Base-by-base conservation (phyloP, 2,113 vertebrate genomes). In the Bufo gargarizans region DNA sequence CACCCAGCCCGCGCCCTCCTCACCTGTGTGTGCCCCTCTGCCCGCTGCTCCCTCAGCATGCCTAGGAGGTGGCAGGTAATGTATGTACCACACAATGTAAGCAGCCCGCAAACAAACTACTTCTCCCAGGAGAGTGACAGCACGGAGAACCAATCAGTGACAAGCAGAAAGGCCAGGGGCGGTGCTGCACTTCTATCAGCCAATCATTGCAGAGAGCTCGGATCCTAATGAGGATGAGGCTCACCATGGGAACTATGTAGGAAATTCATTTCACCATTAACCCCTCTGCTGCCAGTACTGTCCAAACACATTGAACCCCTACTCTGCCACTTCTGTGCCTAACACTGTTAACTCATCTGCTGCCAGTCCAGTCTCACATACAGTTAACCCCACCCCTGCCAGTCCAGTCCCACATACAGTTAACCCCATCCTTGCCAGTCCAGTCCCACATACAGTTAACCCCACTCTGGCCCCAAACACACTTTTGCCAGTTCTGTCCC, bases 61-160 rank as follows among this genome's bases (percentile, higher is more conserved):
- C 11, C 84, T 50, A 0, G 13, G 20, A 7, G 6, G 16, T 16
- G 14, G 33, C 7, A 19, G 9, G 17, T 61, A 45, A 61, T 63
- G 80, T 22, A 67, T 14, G 19, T 9, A 49, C 84, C 13, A 14
- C n/a, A 88, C 55, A 74, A 88, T 82, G 65, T 47, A 49, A 76
- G 19, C 49, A 13, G 63, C 53, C 78, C 10, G 53, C 78, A 82
- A 69, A 72, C 63, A 88, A 88, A 83, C 87, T 88, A 88, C 56
- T 88, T 77, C 87, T 71, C 87, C 83, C 65, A 49, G 80, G 43
- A 8, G 80, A 58, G 65, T 88, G 87, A 82, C 87, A 67, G 9
- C 4, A 53, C 33, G 7, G 19, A 47, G 22, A 47, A 13, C 87
- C 87, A 88, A 88, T 88, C 56, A 76, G 5, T 1, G 47, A 55